Percentiles rank a stretch among this genome's conserved stretches.
phyloP scores from a whole-genome alignment of 2,113 vertebrate genomes.

The Aegotheles bennettii region DNA sequence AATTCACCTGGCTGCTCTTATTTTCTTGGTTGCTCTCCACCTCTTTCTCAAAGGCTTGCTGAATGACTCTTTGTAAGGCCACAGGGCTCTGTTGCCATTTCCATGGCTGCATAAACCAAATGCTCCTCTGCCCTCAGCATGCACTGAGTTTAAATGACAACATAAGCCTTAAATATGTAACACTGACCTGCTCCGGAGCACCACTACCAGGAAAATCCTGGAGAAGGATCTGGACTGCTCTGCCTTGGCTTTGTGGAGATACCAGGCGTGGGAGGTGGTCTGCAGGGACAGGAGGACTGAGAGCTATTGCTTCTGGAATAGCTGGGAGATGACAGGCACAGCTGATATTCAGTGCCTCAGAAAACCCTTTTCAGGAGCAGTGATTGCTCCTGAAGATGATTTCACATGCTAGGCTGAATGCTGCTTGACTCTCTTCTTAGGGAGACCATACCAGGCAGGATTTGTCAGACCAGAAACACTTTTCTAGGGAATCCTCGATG shows the following conservation, averaged over 20 bases:
- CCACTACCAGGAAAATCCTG: background rate
- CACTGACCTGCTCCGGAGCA: background rate
- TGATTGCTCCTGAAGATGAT: background rate
- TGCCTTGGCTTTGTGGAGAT: background rate
- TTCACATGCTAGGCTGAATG: background rate
- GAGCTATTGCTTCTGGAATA: background rate
- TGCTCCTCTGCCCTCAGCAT: background rate
- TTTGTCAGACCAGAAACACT: background rate
- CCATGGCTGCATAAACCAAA: background rate
- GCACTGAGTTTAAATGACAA: background rate
- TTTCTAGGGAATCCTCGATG: background rate
- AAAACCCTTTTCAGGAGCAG: background rate
- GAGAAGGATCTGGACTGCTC: background rate
- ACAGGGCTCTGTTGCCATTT: background rate
- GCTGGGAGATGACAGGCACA: background rate
- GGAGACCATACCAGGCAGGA: background rate
- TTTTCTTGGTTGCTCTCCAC: background rate
- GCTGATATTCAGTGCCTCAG: background rate
- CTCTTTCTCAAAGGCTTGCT: background rate
- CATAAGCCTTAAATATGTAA: background rate
- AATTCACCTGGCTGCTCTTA: background rate
- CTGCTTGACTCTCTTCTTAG: background rate
- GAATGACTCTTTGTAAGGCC: background rate
- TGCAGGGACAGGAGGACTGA: background rate
- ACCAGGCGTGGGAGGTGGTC: background rate